Percentiles rank a stretch among this genome's conserved stretches.
Evolutionary conservation across 1,140 invertebrate genomes (phyloP).

Genomic region (Acromyrmex echinatior): DNA sequence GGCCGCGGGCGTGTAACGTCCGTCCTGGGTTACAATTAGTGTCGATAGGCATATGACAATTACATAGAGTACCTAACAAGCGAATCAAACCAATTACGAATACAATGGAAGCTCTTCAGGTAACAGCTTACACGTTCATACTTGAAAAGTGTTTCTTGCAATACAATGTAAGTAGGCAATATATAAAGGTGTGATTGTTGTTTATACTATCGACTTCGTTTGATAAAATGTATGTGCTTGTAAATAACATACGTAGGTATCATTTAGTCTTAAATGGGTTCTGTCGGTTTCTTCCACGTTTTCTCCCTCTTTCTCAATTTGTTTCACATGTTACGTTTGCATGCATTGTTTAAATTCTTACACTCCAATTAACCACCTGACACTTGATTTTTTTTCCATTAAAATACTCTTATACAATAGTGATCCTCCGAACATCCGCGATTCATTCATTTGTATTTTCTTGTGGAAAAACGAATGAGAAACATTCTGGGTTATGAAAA

Average conservation of each 20-base stretch:
- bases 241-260: not conserved
- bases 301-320: constrained; percentile 12
- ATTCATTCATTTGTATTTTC: not conserved
- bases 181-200: not conserved
- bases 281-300: not conserved
- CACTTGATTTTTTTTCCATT: constrained; percentile 38
- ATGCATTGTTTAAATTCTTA: constrained; percentile 75
- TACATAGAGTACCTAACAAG: not conserved
- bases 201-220: not conserved
- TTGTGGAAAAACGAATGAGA: not conserved
- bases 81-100: not conserved
- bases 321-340: not conserved
- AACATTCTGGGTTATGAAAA: not conserved
- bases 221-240: not conserved
- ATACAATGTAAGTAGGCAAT: not conserved
- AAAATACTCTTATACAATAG: constrained; percentile 54
- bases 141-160: too few relatives aligned
- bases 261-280: not conserved
- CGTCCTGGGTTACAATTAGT: constrained; percentile 2
- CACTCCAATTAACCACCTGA: constrained; percentile 66
- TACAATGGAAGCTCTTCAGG: not conserved
- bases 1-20: not conserved
- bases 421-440: not conserved
- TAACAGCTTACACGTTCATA: not conserved
- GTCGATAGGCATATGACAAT: constrained; percentile 5